Evolutionary conservation across 2,113 vertebrate species (phyloP).

Genomic region (Empidonax alnorum): DNA sequence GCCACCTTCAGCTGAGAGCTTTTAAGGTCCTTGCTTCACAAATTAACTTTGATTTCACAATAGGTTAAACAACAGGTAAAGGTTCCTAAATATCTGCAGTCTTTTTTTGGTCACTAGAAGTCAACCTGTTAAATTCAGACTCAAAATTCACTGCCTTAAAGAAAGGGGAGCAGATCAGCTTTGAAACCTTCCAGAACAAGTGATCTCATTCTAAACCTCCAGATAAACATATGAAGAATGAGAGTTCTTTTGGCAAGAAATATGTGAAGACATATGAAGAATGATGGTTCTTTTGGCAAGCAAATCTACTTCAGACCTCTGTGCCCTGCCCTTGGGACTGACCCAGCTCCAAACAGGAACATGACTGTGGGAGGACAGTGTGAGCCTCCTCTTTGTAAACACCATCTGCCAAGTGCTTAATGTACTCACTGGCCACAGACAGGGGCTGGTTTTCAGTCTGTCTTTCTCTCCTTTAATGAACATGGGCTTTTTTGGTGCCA

Average conservation of each 20-base stretch:
- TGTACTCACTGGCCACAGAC: not conserved
- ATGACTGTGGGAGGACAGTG: not conserved
- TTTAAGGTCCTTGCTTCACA: constrained; percentile 4
- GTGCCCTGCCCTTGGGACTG: not conserved
- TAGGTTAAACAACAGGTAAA: not conserved
- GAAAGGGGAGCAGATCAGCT: not conserved
- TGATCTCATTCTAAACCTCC: not conserved
- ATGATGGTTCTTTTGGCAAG: not conserved
- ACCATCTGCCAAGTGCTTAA: constrained; percentile 35
- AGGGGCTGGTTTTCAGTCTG: not conserved
- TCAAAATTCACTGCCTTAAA: not conserved
- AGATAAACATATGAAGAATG: not conserved
- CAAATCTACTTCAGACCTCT: not conserved
- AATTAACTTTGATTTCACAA: not conserved
- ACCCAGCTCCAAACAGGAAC: constrained; percentile 13
- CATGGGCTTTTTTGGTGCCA: not conserved
- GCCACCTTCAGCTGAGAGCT: not conserved
- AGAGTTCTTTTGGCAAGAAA: not conserved
- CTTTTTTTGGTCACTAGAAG: not conserved
- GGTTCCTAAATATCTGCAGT: not conserved
- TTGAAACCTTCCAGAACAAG: constrained; percentile 11
- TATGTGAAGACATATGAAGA: not conserved
- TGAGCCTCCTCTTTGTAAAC: constrained; percentile 4
- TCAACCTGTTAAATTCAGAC: not conserved
- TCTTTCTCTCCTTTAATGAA: not conserved